Percentiles rank a stretch among this genome's conserved stretches.
Conservation (phyloP, 2,113 vertebrate species). For the Vulpes ferrilata region DNA sequence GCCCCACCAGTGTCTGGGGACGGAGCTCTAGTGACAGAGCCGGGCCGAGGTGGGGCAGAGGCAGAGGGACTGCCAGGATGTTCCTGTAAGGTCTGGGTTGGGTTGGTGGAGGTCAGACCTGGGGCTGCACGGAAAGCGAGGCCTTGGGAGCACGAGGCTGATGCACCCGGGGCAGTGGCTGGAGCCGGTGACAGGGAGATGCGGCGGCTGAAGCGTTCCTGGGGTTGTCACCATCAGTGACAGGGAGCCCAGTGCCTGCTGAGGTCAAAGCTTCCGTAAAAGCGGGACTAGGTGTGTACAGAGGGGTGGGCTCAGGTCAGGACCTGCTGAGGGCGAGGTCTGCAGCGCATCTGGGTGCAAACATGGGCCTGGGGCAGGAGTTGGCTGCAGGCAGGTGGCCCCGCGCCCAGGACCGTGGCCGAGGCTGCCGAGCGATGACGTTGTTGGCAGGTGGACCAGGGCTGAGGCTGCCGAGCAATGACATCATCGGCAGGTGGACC, state of each 20-base stretch:
- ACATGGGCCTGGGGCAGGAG: conserved; percentile 11
- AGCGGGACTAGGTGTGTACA: neutral
- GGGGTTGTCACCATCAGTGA: neutral
- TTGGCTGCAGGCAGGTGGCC: neutral
- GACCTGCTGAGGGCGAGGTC: neutral
- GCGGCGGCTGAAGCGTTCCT: neutral
- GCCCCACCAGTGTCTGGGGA: neutral
- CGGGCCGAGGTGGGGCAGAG: neutral
- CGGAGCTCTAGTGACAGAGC: neutral
- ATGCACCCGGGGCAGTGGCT: neutral
- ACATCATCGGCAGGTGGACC: too few species aligned
- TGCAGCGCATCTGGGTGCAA: neutral
- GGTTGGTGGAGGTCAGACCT: neutral
- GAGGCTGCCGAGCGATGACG: too few species aligned
- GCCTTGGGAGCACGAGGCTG: neutral
- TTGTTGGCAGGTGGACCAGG: too few species aligned
- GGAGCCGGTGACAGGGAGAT: neutral
- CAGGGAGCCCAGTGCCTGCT: neutral
- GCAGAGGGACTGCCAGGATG: neutral
- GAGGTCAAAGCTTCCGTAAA: neutral
- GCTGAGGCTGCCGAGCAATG: too few species aligned
- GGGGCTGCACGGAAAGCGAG: neutral
- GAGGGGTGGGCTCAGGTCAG: neutral
- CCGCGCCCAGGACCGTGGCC: too few species aligned
- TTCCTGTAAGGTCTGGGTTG: neutral